Percentiles rank a stretch among this genome's conserved stretches.
Evolutionary conservation across 2,888 invertebrate species (phyloP).

Genomic region (Nipponacmea schrenckii): DNA sequence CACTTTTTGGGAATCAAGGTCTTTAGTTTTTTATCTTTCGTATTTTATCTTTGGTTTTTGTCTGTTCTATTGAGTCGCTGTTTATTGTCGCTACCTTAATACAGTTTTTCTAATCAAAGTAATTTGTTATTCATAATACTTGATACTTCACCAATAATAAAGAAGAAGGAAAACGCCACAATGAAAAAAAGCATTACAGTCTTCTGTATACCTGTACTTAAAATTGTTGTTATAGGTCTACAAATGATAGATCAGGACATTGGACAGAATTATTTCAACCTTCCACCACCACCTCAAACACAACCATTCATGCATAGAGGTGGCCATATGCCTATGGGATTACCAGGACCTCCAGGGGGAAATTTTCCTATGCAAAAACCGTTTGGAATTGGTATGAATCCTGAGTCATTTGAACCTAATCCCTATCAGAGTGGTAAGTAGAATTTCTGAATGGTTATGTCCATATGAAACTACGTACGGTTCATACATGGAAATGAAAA

Average conservation of each 20-base stretch:
- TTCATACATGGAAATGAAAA: no score
- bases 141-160: no score
- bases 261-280: slow-evolving; percentile 76
- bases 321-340: slow-evolving; percentile 69
- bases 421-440: slow-evolving; percentile 23
- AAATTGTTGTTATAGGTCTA: slow-evolving; percentile 68
- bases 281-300: slow-evolving; percentile 65
- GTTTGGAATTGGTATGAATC: slow-evolving; percentile 26
- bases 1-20: no score
- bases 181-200: background rate
- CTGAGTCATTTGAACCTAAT: slow-evolving; percentile 46
- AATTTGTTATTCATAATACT: no score
- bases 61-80: no score
- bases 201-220: background rate
- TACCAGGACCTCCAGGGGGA: slow-evolving; percentile 67
- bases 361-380: slow-evolving; percentile 69
- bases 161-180: no score
- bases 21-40: no score
- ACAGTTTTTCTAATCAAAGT: no score
- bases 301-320: slow-evolving; percentile 55
- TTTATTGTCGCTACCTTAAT: no score
- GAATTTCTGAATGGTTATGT: no score
- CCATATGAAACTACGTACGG: no score
- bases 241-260: slow-evolving; percentile 75
- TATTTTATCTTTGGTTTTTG: no score